Conservation (phyloP, 1,140 invertebrate genomes). For the Drosophila eugracilis region DNA sequence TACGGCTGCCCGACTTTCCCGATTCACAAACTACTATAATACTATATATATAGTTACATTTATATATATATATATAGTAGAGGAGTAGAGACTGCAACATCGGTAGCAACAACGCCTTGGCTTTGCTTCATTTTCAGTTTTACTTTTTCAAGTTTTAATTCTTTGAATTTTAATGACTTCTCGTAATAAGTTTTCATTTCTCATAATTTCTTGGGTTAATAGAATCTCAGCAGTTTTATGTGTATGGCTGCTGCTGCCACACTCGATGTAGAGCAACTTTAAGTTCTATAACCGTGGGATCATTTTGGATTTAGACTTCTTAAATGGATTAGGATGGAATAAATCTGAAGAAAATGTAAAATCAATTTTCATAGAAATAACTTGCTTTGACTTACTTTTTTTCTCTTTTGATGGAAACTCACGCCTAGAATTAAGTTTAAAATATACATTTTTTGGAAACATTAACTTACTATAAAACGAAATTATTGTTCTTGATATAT, state of each 20-base stretch:
- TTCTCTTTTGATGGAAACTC: no score
- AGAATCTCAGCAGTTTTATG: conserved; percentile 75
- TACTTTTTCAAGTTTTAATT: conserved; percentile 83
- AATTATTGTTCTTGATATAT: no score
- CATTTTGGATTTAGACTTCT: not conserved
- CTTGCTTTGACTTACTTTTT: no score
- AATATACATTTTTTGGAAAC: no score
- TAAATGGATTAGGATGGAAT: not conserved
- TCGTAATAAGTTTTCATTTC: conserved; percentile 85
- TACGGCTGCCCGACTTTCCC: conserved; percentile 44
- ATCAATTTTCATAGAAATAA: no score
- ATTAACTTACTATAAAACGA: no score
- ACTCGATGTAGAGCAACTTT: conserved; percentile 49
- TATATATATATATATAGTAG: conserved; percentile 6
- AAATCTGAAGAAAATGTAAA: no score
- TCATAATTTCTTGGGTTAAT: conserved; percentile 84
- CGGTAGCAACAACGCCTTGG: conserved; percentile 35
- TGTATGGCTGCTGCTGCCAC: conserved; percentile 44
- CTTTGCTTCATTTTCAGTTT: conserved; percentile 68
- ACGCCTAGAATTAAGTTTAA: no score
- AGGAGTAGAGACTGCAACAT: conserved; percentile 3
- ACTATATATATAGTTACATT: conserved; percentile 4
- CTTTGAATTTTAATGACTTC: conserved; percentile 84
- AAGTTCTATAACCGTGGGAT: conserved; percentile 51
- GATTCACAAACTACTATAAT: conserved; percentile 9